phyloP scores from a whole-genome alignment of 1,140 invertebrate species.

The Bombus confusus region DNA sequence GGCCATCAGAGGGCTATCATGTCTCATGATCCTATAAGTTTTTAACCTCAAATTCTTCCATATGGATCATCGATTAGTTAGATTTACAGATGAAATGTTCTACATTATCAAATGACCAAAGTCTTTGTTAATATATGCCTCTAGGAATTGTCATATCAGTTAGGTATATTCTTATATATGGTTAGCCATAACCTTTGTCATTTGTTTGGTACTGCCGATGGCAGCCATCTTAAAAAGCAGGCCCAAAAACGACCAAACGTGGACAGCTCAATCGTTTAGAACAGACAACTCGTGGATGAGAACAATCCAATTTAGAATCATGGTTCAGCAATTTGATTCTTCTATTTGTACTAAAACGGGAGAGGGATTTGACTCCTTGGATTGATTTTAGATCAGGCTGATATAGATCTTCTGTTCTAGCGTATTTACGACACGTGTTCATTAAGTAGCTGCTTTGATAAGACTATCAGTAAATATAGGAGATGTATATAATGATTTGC shows the following conservation, averaged over 20 bases:
- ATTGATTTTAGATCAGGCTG: conserved; percentile 3
- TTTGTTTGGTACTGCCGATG: background rate
- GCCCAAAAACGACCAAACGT: background rate
- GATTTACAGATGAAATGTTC: background rate
- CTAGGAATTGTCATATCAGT: background rate
- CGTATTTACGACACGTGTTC: background rate
- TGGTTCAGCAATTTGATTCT: background rate
- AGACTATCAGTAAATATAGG: background rate
- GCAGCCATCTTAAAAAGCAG: background rate
- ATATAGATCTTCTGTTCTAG: background rate
- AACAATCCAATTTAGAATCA: conserved; percentile 11
- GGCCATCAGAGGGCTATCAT: conserved; percentile 6
- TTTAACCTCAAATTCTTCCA: background rate
- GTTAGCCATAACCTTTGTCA: background rate
- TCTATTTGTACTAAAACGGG: background rate
- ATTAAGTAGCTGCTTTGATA: background rate
- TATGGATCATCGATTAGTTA: too few species aligned
- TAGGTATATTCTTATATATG: background rate
- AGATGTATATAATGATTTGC: background rate
- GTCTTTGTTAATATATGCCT: background rate
- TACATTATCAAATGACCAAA: background rate
- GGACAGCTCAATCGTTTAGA: background rate
- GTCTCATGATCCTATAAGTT: background rate
- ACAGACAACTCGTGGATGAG: background rate
- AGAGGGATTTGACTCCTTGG: background rate